These are phyloP conservation scores for Erynnis tages DNA, from an alignment of 2,888 invertebrate genomes.

Conservation along the genomic window DNA sequence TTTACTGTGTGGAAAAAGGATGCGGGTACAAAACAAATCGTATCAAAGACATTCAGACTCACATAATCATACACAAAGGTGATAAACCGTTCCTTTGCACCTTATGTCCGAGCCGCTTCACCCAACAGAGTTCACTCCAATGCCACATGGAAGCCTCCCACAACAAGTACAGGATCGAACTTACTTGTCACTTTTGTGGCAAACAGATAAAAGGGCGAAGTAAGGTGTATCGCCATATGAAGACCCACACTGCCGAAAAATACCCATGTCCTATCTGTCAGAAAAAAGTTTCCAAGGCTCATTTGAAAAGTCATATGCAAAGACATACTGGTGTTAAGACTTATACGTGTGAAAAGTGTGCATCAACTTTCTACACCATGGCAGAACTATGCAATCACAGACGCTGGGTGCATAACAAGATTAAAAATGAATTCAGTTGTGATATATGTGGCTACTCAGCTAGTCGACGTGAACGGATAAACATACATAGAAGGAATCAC, in stretches of 20 bases:
- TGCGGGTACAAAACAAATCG: conserved; percentile 53
- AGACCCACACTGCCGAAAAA: conserved; percentile 40
- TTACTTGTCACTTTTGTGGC: conserved; percentile 62
- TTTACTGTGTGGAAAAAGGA: conserved; percentile 50
- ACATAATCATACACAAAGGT: conserved; percentile 55
- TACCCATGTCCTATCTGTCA: conserved; percentile 49
- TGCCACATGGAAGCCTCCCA: conserved; percentile 55
- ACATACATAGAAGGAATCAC: conserved; percentile 52
- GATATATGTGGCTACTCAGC: conserved; percentile 53
- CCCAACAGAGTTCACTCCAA: conserved; percentile 54
- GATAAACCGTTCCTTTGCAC: conserved; percentile 55
- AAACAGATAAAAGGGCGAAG: conserved; percentile 53
- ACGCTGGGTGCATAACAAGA: conserved; percentile 46
- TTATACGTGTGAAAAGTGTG: conserved; percentile 61
- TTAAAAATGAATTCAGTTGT: conserved; percentile 46
- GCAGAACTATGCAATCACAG: conserved; percentile 60
- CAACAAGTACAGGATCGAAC: conserved; percentile 45
- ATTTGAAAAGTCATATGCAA: conserved; percentile 49
- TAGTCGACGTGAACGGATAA: conserved; percentile 37
- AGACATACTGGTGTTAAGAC: conserved; percentile 56
- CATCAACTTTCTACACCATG: conserved; percentile 53
- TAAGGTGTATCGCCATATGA: conserved; percentile 52
- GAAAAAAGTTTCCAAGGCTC: conserved; percentile 45
- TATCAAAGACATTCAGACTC: conserved; percentile 51
- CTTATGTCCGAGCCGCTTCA: conserved; percentile 49